Evolutionary conservation across 2,888 invertebrate genomes (phyloP).

Genomic region (Micoletzkya japonica): DNA sequence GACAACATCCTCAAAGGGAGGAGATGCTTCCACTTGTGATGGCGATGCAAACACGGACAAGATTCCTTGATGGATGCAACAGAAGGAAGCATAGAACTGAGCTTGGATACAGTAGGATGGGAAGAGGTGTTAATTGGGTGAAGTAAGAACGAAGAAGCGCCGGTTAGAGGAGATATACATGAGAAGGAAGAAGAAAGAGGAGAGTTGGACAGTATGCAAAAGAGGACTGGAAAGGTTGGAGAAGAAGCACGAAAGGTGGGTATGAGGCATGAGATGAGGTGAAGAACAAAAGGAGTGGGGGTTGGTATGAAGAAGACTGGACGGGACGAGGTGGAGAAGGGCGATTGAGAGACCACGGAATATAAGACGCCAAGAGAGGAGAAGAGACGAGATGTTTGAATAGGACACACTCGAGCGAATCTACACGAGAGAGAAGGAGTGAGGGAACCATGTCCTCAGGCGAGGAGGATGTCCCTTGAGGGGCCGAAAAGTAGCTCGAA

Average conservation of each 20-base stretch:
- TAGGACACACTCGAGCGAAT: background rate
- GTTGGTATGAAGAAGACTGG: background rate
- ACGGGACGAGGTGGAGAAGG: background rate
- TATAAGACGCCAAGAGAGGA: background rate
- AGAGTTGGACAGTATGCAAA: background rate
- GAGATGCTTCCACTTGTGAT: too few species aligned
- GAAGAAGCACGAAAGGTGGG: background rate
- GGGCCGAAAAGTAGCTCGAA: too few species aligned
- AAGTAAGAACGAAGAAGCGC: constrained; percentile 1
- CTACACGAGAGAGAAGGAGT: background rate
- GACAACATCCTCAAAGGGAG: too few species aligned
- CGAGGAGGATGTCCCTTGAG: too few species aligned
- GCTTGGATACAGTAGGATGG: background rate
- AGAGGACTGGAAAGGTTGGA: background rate
- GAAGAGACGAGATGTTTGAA: background rate
- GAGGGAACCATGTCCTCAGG: too few species aligned
- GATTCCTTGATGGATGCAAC: too few species aligned
- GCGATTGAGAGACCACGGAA: constrained; percentile 1
- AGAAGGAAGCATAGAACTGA: too few species aligned
- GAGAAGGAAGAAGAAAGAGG: constrained; percentile 4
- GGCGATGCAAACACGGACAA: too few species aligned
- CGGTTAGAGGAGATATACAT: background rate
- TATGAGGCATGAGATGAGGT: background rate
- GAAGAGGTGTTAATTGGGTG: background rate
- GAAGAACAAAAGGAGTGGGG: background rate